Base-by-base conservation (phyloP, 2,113 vertebrate species). In the Heterochromis multidens region DNA sequence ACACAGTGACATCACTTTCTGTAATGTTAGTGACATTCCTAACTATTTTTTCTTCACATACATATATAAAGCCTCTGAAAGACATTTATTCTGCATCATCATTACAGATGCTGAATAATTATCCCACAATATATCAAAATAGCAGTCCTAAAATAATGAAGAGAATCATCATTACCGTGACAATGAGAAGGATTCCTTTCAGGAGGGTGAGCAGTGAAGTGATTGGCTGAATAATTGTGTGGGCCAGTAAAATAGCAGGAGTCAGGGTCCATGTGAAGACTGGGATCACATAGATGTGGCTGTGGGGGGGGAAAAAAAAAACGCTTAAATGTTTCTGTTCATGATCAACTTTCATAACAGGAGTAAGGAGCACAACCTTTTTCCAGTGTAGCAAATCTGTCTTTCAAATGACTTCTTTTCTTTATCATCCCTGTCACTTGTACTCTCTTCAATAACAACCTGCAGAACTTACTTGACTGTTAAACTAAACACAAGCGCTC, bases 181-280 rank as follows among this genome's bases (percentile, higher is more conserved):
- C 90, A 23, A 96, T 91, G 79, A 96, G 90, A 58, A 96, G 83
- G 72, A 95, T 88, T 61, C 95, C 95, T 88, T 96, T 96, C 58
- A 95, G 89, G 11, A 96, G 89, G 4, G 95, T 96, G 61, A 96
- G 94, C 84, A 96, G 57, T 2, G 95, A 96, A 0, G 93, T 95
- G 88, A 96, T 84, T 59, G 96, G 96, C 87, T 95, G 95, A 84
- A 96, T 95, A 80, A 95, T 14, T 5, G 83, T 65, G 78, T 96
- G 94, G 54, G 93, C 95, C 19, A 95, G 61, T 61, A 96, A 59
- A 40, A 96, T 94, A 7, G 91, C 93, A 8, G 95, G 89, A 21
- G 94, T 92, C 3, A 96, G 91, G 21, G 86, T 93, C 95, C 95
- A 96, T 52, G 95, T 96, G 91, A 96, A 96, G 31, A 83, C 92